Percentiles rank a stretch among this genome's conserved stretches.
Conservation (phyloP, 2,113 vertebrate genomes). For the Psittacus erithacus region DNA sequence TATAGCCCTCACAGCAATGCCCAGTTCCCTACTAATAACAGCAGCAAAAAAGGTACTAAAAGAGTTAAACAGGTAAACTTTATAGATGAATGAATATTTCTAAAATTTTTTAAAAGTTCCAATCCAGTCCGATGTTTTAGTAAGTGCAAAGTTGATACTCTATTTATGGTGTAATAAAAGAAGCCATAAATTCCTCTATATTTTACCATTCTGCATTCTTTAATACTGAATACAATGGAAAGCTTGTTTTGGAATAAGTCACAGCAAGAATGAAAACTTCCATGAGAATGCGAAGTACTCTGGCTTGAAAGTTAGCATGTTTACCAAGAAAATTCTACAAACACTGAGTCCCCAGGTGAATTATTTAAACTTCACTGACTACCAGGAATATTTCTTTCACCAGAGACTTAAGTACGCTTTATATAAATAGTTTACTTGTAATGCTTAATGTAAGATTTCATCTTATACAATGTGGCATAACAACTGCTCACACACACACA, state of each 20-base stretch:
- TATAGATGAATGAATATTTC: not conserved
- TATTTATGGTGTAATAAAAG: not conserved
- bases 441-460: fast-evolving
- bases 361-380: constrained; percentile 50
- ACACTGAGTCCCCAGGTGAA: not conserved
- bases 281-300: not conserved
- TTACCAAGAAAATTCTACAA: not conserved
- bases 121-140: not conserved
- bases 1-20: not conserved
- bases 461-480: not conserved
- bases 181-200: not conserved
- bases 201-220: not conserved
- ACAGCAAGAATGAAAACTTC: constrained; percentile 45
- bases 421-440: not conserved
- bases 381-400: constrained; percentile 1
- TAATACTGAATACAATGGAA: constrained; percentile 17
- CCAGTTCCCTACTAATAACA: not conserved
- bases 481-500: not conserved
- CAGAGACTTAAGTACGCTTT: not conserved
- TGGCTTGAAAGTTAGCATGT: not conserved
- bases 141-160: not conserved
- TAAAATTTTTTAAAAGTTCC: not conserved
- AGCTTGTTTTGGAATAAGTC: constrained; percentile 31
- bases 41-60: not conserved
- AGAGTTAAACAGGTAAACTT: not conserved